These are phyloP conservation scores for Falco cherrug DNA, from an alignment of 2,797 vertebrate genomes.

Conservation along the genomic window DNA sequence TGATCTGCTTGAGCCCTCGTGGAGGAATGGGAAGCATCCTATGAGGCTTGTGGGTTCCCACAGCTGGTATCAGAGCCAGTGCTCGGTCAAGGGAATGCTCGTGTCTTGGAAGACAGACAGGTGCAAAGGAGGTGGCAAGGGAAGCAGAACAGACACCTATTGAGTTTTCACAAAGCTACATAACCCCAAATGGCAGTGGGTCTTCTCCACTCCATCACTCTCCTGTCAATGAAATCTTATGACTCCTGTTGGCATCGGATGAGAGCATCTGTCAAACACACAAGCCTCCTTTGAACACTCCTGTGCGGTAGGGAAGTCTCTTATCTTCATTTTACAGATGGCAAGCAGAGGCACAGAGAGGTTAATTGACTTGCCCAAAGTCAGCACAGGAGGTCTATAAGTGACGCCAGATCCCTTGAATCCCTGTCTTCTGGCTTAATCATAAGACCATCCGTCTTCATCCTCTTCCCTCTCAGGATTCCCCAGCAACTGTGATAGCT, in stretches of 20 bases:
- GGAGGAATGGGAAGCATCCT: neutral
- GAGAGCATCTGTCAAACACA: constrained; percentile 49
- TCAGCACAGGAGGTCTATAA: constrained; percentile 39
- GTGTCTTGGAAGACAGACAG: constrained; percentile 8
- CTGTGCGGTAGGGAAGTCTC: constrained; percentile 15
- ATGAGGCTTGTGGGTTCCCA: neutral
- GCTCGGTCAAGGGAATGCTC: rapidly evolving
- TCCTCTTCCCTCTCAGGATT: neutral
- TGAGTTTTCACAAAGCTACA: constrained; percentile 55
- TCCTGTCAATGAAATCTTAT: constrained; percentile 50
- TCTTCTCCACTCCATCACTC: constrained; percentile 57
- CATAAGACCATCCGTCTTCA: constrained; percentile 55
- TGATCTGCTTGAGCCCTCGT: neutral
- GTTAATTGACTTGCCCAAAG: constrained; percentile 66
- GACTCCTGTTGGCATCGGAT: constrained; percentile 29
- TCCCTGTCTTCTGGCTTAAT: constrained; percentile 34
- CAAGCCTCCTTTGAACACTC: neutral
- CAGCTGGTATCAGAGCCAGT: neutral
- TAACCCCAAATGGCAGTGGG: constrained; percentile 35
- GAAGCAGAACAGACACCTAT: constrained; percentile 28
- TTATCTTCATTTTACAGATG: constrained; percentile 63
- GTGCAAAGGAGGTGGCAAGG: neutral
- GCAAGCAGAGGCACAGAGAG: constrained; percentile 41
- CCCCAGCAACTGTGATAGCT: neutral
- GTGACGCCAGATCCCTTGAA: neutral